A percentile compares a stretch with the other conserved stretches of the same genome.
These are phyloP conservation scores for Semibalanus balanoides DNA, from an alignment of 1,140 invertebrate genomes.

Conservation along the genomic window DNA sequence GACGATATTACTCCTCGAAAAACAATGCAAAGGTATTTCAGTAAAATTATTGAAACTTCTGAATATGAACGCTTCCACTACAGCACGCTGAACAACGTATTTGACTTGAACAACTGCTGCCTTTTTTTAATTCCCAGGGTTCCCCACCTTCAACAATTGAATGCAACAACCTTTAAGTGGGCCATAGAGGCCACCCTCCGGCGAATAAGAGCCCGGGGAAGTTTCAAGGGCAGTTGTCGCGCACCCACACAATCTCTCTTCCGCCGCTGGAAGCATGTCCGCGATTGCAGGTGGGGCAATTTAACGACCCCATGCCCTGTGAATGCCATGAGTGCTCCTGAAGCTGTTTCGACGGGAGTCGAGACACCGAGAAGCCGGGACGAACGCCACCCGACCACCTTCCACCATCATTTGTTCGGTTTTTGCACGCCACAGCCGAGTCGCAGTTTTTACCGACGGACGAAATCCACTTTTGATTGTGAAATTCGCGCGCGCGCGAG, in stretches of 20 bases:
- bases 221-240: neutral
- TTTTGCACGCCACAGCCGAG: neutral
- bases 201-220: neutral
- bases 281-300: neutral
- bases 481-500: neutral
- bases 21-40: too few species aligned
- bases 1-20: too few species aligned
- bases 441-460: neutral
- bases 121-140: neutral
- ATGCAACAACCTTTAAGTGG: neutral
- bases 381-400: neutral
- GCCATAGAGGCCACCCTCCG: neutral
- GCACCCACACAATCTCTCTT: neutral
- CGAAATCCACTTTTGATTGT: slow-evolving; percentile 2
- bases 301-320: neutral
- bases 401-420: neutral
- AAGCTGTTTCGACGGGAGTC: neutral
- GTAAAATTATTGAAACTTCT: too few species aligned
- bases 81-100: too few species aligned
- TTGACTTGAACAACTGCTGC: neutral
- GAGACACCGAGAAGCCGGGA: neutral
- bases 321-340: neutral
- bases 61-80: too few species aligned
- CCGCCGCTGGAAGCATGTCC: neutral
- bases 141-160: neutral